A percentile compares a stretch with the other conserved stretches of the same genome.
Evolutionary conservation across 2,113 vertebrate species (phyloP).

Genomic region (Amblyornis subalaris): DNA sequence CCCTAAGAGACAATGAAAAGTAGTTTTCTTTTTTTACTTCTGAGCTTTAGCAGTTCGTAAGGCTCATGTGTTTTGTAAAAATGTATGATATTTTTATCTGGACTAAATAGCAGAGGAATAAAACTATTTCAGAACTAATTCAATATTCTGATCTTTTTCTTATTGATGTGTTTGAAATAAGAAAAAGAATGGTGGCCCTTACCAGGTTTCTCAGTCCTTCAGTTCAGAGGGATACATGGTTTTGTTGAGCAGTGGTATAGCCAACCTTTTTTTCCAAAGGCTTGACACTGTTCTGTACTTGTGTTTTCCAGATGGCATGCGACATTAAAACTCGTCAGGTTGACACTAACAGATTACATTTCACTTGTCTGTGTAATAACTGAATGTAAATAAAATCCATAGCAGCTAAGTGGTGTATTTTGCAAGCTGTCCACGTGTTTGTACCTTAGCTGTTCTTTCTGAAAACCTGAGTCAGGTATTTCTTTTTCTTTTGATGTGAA

Average conservation of each 20-base stretch:
- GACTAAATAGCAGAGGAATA: background rate
- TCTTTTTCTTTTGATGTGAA: background rate
- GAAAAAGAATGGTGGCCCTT: background rate
- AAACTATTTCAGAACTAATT: background rate
- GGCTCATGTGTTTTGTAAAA: background rate
- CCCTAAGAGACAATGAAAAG: background rate
- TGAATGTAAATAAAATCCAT: background rate
- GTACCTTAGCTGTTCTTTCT: background rate
- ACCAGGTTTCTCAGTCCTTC: background rate
- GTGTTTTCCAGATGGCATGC: background rate
- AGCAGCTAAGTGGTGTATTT: background rate
- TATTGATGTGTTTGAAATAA: background rate
- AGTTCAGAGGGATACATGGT: accelerated
- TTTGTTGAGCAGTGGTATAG: background rate
- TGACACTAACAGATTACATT: background rate
- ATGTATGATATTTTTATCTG: background rate
- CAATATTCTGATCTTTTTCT: background rate
- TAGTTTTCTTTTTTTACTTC: background rate
- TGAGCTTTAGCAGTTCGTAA: background rate
- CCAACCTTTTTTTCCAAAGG: background rate
- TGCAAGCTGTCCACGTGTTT: accelerated
- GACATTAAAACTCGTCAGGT: background rate
- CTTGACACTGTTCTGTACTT: background rate
- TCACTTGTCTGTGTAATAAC: background rate
- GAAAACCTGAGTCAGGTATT: background rate